Conservation (phyloP, 2,113 vertebrate genomes). For the Hyla sarda region DNA sequence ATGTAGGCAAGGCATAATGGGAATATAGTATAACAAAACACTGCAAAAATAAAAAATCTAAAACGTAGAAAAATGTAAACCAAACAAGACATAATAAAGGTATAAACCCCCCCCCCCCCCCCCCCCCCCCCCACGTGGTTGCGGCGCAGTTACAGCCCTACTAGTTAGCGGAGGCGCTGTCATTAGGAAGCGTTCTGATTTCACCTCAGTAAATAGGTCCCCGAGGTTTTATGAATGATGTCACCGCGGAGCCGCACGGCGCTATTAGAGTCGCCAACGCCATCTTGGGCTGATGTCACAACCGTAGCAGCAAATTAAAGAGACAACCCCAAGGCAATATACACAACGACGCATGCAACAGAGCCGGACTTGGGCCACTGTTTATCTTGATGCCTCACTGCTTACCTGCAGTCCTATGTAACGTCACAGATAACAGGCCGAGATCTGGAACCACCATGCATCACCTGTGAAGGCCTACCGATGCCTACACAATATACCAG, state of each 20-base stretch:
- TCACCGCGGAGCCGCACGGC: not conserved
- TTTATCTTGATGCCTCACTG: not conserved
- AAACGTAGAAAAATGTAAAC: no score
- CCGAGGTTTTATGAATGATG: conserved; percentile 25
- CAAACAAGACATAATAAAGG: no score
- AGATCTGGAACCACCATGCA: not conserved
- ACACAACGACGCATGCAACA: not conserved
- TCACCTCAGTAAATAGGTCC: conserved; percentile 20
- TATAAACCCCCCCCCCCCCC: no score
- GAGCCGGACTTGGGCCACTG: not conserved
- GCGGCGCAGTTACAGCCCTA: not conserved
- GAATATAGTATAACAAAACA: no score
- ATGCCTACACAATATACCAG: no score
- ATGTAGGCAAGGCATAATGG: no score
- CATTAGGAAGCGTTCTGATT: not conserved
- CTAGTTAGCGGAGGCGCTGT: not conserved
- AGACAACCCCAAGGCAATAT: not conserved
- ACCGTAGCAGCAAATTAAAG: not conserved
- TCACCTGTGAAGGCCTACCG: no score
- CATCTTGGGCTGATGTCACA: conserved; percentile 9
- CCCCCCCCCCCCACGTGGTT: no score
- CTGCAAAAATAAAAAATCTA: no score
- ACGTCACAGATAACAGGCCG: not conserved
- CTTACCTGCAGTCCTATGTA: not conserved
- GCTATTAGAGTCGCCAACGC: not conserved